Percentiles rank a stretch among this genome's conserved stretches.
Conservation (phyloP, 2,113 vertebrate species). For the Pseudorectes ferrugineus region DNA sequence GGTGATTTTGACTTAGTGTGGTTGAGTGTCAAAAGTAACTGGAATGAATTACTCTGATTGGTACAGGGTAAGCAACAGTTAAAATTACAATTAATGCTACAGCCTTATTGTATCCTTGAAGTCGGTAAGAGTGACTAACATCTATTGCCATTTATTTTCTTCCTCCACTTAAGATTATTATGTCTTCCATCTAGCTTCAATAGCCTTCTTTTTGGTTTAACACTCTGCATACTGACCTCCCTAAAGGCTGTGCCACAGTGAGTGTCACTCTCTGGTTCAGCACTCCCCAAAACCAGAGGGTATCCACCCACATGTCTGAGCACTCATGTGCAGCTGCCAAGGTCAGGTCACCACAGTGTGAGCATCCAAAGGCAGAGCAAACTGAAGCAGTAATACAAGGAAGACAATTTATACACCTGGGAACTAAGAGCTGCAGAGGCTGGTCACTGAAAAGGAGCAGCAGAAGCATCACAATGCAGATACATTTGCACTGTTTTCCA, state of each 20-base stretch:
- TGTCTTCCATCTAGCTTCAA: neutral
- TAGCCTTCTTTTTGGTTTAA: neutral
- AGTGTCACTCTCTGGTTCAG: neutral
- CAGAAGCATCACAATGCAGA: neutral
- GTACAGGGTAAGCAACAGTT: slow-evolving; percentile 31
- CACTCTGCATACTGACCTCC: neutral
- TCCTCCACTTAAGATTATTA: neutral
- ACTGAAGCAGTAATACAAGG: neutral
- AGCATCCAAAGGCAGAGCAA: neutral
- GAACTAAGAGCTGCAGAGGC: neutral
- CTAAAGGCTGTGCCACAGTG: neutral
- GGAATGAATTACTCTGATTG: slow-evolving; percentile 43
- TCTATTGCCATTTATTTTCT: slow-evolving; percentile 19
- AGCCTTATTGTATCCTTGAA: slow-evolving; percentile 9
- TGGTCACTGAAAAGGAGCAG: neutral
- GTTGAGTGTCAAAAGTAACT: neutral
- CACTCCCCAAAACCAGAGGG: neutral
- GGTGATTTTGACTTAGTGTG: slow-evolving; percentile 23
- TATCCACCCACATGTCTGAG: neutral
- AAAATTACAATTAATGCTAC: slow-evolving; percentile 33
- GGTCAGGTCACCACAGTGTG: neutral
- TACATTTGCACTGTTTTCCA: neutral
- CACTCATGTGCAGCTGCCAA: neutral
- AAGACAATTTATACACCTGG: neutral
- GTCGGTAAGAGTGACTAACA: neutral